phyloP scores from a whole-genome alignment of 2,888 invertebrate genomes.

The Drosophila neonasuta region DNA sequence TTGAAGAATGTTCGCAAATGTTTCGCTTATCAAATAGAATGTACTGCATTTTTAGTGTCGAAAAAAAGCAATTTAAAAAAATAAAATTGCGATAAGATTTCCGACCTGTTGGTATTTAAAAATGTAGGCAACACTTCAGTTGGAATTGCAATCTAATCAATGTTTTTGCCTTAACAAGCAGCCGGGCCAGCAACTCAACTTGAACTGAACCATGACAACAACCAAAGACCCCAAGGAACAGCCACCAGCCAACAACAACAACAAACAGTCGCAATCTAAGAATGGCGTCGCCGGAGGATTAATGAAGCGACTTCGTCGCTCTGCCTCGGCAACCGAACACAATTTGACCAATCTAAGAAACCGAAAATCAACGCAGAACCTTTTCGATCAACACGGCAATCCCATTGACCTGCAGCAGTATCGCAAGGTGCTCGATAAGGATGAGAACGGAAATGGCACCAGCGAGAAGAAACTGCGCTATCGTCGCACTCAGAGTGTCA shows the following conservation, averaged over 20 bases:
- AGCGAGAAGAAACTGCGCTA: slow-evolving; percentile 84
- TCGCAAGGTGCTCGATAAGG: slow-evolving; percentile 74
- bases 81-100: slow-evolving; percentile 51
- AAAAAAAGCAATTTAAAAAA: slow-evolving; percentile 11
- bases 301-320: slow-evolving; percentile 72
- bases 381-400: slow-evolving; percentile 77
- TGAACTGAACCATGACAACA: slow-evolving; percentile 54
- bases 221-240: slow-evolving; percentile 63
- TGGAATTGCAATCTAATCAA: slow-evolving; percentile 23
- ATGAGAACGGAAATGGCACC: slow-evolving; percentile 70
- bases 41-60: slow-evolving; percentile 34
- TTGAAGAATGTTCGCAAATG: slow-evolving; percentile 25
- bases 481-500: slow-evolving; percentile 92
- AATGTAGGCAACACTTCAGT: slow-evolving; percentile 21
- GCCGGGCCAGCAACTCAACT: slow-evolving; percentile 18
- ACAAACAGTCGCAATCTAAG: slow-evolving; percentile 18
- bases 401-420: slow-evolving; percentile 74
- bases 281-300: slow-evolving; percentile 60
- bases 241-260: slow-evolving; percentile 17
- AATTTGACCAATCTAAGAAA: slow-evolving; percentile 72
- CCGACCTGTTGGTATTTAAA: slow-evolving; percentile 14
- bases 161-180: slow-evolving; percentile 8
- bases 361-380: slow-evolving; percentile 74
- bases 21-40: slow-evolving; percentile 42
- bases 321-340: slow-evolving; percentile 78